Evolutionary conservation across 1,140 invertebrate species (phyloP), one percentile per base, ranked within the genome.

Genomic region (Nasonia giraulti): DNA sequence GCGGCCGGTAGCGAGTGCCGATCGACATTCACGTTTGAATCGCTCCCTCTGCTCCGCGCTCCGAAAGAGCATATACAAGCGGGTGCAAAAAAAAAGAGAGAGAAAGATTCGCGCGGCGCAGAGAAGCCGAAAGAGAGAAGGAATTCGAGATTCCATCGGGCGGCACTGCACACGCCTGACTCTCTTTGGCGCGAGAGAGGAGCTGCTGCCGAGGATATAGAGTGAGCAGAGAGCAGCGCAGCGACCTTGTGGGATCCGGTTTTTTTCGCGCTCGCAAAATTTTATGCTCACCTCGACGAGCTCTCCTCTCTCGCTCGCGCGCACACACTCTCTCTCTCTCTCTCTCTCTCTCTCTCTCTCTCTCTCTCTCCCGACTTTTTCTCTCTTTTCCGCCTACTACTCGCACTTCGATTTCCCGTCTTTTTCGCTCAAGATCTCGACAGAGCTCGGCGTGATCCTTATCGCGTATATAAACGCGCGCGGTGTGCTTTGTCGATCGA

Each of bases 221-320:
- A 50, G 47, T 31, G 80, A 81, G 71, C 80, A 74, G 40, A 50
- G 80, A 40, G 12, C 80, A 37, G 33, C 47, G 75, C 80, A 44
- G 31, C 82, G 82, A 83, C 82, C 82, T 83, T 83, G 82, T 78
- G 75, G 23, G 23, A 83, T 83, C 82, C 82, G 82, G 82, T 83
- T 83, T 83, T 83, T 83, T 83, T 83, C 82, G 44, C 62, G 76
- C 82, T 78, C 82, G 62, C 82, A 71, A 83, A 83, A 83, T 83
- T 78, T 83, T 83, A 79, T 79, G 87, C 85, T 82, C 47, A 40
- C 71, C 77, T 73, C 76, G 75, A 62, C 66, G 31, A 27, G 47
- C 23, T 2, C 44, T 81, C 80, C 40, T 50, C 33, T 31, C 27
- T 2, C n/a, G 66, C 66, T 27, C 8, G 17, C 7, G 17, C 62